Conservation (phyloP, 2,113 vertebrate genomes). For the Circaetus gallicus region DNA sequence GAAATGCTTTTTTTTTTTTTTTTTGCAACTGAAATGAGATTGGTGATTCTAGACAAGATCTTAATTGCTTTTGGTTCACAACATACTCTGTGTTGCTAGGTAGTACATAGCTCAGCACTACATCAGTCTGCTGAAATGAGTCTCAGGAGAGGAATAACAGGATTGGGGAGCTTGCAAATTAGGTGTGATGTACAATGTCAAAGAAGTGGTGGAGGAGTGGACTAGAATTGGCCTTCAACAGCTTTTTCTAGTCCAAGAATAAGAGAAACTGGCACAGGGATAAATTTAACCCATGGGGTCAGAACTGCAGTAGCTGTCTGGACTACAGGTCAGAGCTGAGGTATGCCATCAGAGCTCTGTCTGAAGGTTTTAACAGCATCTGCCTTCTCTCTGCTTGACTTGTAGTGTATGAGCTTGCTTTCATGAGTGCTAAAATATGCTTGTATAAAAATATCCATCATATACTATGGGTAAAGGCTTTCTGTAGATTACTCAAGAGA, state of each 20-base stretch:
- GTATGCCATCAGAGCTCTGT: background rate
- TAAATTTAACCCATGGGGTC: background rate
- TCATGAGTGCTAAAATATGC: background rate
- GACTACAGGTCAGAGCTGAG: background rate
- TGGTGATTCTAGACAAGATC: background rate
- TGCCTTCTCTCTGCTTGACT: background rate
- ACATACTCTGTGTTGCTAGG: slow-evolving; percentile 25
- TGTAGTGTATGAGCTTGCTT: background rate
- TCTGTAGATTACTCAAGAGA: background rate
- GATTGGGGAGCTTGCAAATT: background rate
- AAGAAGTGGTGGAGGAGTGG: background rate
- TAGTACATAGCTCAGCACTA: background rate
- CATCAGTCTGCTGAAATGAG: background rate
- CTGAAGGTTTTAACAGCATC: background rate
- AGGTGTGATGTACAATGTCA: background rate
- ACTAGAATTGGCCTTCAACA: background rate
- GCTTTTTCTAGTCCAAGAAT: background rate
- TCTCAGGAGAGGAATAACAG: background rate
- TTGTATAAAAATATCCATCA: background rate
- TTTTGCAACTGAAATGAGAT: background rate
- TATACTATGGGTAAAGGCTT: background rate
- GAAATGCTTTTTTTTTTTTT: background rate
- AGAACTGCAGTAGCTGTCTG: background rate
- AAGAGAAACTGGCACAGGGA: background rate
- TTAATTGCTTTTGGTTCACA: slow-evolving; percentile 44